Evolutionary conservation across 2,113 vertebrate species (phyloP), one percentile per base, ranked within the genome.

Genomic region (Heliornis fulica): DNA sequence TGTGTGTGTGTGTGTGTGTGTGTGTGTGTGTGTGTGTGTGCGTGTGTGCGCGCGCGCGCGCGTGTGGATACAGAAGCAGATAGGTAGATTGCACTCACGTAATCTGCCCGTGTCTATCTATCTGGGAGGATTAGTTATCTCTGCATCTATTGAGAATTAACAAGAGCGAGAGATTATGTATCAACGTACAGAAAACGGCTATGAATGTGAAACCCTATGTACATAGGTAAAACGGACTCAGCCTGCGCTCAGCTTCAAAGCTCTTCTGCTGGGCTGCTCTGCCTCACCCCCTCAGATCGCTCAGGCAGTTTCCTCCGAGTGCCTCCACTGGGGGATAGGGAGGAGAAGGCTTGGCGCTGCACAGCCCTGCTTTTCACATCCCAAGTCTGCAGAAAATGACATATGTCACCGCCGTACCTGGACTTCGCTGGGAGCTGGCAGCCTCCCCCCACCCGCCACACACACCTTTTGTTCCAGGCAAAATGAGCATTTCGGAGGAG

Each of bases 121-220:
- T 31, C 83, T 64, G 85, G 72, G 85, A 86, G 96, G 96, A 96
- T 97, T 96, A 96, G 94, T 94, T 94, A 94, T 95, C 96, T 95
- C 94, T 41, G 60, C 83, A 96, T 94, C 94, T 96, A 95, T 25
- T 75, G 90, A 95, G 96, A 96, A 96, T 96, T 96, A 96, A 92
- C 93, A 95, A 92, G 93, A 79, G 83, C 72, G 64, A 94, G 84
- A 95, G 95, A 90, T 97, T 97, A 94, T 78, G 76, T 86, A 91
- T 75, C 88, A 89, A 75, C 74, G 60, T 68, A 83, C 64, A 90
- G 93, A 66, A 88, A 53, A 51, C 43, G 80, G 88, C 92, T 78
- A 56, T 81, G 95, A 95, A 95, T 94, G 92, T 68, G 92, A 95
- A 93, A 90, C 85, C 93, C 79, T 80, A 46, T 89, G 90, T 86